Base-by-base conservation (phyloP, 2,113 vertebrate species). In the Paramisgurnus dabryanus region DNA sequence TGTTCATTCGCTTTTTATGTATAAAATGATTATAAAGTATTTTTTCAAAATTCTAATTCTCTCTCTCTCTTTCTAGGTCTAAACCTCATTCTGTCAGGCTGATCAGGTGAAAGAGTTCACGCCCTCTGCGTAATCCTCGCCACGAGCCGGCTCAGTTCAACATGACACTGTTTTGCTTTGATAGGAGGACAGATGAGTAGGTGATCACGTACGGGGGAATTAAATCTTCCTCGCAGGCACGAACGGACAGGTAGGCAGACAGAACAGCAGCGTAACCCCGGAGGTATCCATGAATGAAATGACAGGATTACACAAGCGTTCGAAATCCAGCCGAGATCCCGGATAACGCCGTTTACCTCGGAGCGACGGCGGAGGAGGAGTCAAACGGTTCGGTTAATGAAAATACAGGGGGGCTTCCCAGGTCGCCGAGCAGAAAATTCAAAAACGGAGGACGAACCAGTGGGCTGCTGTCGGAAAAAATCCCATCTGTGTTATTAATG, bases 291-390 rank as follows among this genome's bases (percentile, higher is more conserved):
- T 90, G 90, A 91, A 92, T 92, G 90, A 92, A 92, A 92, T 90
- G 90, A 92, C 88, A 88, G 90, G 90, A 92, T 93, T 93, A 93
- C 87, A 85, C 87, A 82, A 86, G 87, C 88, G 90, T 92, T 89
- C 91, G 88, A 90, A 91, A 89, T 89, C 91, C 89, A 86, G 85
- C 91, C 85, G 91, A 92, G 91, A 93, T 90, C 85, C 79, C 86
- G 89, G 90, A 93, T 93, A 92, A 91, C 88, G 86, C 86, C 80
- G 90, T 90, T 91, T 87, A 88, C 83, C 82, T 87, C 89, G 85
- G 78, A 77, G 69, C 15, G 76, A 78, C 85, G 58, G 76, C 64
- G 43, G 81, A 84, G 79, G 82, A 74, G 87, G 84, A 86, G 85
- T 89, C 88, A 87, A 92, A 91, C 88, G 87, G 88, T 91, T 90